Conservation (phyloP, 2,113 vertebrate genomes). For the Columba janthina region DNA sequence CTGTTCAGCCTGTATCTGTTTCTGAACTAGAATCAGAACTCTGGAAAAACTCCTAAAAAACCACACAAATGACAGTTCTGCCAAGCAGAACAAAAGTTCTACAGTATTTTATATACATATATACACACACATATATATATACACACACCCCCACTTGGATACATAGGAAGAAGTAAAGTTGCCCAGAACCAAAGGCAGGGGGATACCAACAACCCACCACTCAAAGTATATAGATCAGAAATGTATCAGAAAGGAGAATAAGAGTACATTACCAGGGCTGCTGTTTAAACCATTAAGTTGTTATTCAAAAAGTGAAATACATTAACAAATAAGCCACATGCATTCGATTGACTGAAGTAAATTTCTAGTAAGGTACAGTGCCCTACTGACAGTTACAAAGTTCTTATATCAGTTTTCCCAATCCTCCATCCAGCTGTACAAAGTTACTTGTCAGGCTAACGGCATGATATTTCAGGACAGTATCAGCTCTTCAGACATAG, state of each 20-base stretch:
- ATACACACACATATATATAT: neutral
- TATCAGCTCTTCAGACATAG: neutral
- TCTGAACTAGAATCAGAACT: neutral
- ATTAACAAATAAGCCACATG: neutral
- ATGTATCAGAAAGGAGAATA: neutral
- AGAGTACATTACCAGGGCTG: neutral
- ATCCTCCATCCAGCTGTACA: neutral
- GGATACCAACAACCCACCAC: no score
- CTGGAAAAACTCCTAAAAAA: neutral
- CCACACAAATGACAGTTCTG: neutral
- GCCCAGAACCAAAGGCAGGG: neutral
- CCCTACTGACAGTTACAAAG: neutral
- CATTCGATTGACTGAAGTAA: neutral
- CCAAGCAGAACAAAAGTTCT: neutral
- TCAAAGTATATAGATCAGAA: neutral
- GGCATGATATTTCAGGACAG: neutral
- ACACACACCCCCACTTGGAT: neutral
- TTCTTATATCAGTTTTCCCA: neutral
- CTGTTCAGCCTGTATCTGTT: neutral
- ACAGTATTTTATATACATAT: neutral
- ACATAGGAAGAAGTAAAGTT: neutral
- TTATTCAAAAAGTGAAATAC: neutral
- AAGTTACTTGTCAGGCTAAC: neutral
- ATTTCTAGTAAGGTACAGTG: neutral
- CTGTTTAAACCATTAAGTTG: neutral